Conservation (phyloP, 2,113 vertebrate species). For the Mormyrus iriodes region DNA sequence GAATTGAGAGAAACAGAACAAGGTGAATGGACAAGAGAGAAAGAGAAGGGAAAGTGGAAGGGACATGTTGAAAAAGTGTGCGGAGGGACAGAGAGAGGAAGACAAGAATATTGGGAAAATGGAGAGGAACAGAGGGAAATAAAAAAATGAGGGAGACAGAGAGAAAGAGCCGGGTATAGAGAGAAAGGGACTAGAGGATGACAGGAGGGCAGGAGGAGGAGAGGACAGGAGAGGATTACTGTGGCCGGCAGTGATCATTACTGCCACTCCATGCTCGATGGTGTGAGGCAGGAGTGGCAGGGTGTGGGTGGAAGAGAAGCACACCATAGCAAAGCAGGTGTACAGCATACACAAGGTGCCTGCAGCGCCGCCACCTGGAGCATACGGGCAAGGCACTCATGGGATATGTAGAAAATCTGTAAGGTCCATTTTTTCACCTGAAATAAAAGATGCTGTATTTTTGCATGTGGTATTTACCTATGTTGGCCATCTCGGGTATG, state of each 20-base stretch:
- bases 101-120: neutral
- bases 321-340: no score
- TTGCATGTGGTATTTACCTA: constrained; percentile 53
- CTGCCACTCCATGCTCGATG: neutral
- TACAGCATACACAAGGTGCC: neutral
- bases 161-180: neutral
- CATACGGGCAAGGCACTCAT: neutral
- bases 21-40: neutral
- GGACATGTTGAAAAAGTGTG: neutral
- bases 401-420: neutral
- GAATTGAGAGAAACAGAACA: neutral
- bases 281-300: neutral
- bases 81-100: neutral
- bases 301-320: neutral
- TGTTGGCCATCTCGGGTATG: constrained; percentile 84
- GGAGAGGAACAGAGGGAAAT: neutral
- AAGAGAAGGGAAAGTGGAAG: neutral
- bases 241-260: neutral
- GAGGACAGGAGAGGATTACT: neutral
- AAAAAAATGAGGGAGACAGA: neutral
- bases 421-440: neutral
- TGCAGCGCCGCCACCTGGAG: neutral
- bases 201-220: neutral
- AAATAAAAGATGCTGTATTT: neutral
- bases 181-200: neutral